Percentiles rank a stretch among this genome's conserved stretches.
These are phyloP conservation scores for Phymanthus crucifer DNA, from an alignment of 92 coral and sea anemone genomes.

Conservation along the genomic window DNA sequence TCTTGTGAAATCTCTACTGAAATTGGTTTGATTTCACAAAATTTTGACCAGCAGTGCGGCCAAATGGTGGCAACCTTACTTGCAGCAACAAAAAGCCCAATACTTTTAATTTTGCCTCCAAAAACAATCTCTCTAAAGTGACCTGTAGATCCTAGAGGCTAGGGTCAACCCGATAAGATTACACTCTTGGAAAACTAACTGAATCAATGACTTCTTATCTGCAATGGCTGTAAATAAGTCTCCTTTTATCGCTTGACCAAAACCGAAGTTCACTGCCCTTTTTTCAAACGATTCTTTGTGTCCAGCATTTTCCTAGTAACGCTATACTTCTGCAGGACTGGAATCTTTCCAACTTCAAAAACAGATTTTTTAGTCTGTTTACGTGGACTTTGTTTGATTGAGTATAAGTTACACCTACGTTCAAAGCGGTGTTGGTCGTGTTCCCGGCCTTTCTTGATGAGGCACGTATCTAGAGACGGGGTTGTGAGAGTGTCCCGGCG, in stretches of 20 bases:
- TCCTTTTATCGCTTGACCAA: neutral
- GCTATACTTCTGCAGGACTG: neutral
- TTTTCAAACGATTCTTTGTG: neutral
- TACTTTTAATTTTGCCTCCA: neutral
- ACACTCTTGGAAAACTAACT: neutral
- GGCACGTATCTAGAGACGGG: neutral
- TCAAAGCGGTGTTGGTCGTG: neutral
- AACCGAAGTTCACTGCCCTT: neutral
- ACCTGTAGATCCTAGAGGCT: neutral
- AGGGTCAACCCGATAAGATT: neutral
- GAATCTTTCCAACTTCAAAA: neutral
- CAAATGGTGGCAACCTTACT: no score
- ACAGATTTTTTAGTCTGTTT: neutral
- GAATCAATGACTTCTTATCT: slow-evolving; percentile 1
- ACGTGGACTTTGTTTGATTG: neutral
- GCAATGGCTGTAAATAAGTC: neutral
- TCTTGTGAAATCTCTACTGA: no score
- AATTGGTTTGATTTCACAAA: no score
- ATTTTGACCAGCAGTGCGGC: no score
- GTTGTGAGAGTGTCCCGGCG: neutral
- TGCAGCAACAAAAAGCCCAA: no score
- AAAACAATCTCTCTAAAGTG: neutral
- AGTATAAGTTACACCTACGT: neutral
- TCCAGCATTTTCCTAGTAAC: neutral
- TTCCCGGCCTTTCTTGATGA: neutral